Evolutionary conservation across 2,888 invertebrate species (phyloP).

Genomic region (Portevinia maculata): DNA sequence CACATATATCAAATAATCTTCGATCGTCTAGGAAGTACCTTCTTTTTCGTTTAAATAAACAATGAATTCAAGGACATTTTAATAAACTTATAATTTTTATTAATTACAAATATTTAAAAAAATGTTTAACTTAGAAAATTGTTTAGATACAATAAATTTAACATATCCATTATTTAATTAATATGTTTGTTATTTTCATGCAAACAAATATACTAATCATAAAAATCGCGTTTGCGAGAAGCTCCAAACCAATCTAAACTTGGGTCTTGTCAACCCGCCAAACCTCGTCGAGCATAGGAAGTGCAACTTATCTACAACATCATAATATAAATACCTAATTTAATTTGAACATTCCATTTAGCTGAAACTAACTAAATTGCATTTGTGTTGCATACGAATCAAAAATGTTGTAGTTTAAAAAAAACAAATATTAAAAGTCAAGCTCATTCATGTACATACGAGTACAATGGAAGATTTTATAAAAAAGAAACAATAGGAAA

Average conservation of each 20-base stretch:
- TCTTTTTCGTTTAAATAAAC: too few species aligned
- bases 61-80: too few species aligned
- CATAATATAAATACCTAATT: slow-evolving; percentile 1
- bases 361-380: slow-evolving; percentile 9
- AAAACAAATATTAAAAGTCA: slow-evolving; percentile 42
- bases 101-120: slow-evolving; percentile 5
- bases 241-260: neutral
- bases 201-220: too few species aligned
- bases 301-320: slow-evolving; percentile 1
- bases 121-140: neutral
- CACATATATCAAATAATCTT: too few species aligned
- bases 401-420: slow-evolving; percentile 58
- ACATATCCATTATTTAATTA: slow-evolving; percentile 61
- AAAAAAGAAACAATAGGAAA: slow-evolving; percentile 61
- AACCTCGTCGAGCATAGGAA: neutral
- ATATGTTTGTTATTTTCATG: slow-evolving; percentile 9
- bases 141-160: neutral
- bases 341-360: neutral
- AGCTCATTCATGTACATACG: slow-evolving; percentile 69
- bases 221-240: too few species aligned
- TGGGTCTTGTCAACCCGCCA: neutral
- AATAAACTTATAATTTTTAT: too few species aligned
- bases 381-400: slow-evolving; percentile 23
- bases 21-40: too few species aligned
- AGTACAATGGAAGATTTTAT: slow-evolving; percentile 70